phyloP scores from a whole-genome alignment of 2,888 invertebrate species.

The Tipula lateralis region DNA sequence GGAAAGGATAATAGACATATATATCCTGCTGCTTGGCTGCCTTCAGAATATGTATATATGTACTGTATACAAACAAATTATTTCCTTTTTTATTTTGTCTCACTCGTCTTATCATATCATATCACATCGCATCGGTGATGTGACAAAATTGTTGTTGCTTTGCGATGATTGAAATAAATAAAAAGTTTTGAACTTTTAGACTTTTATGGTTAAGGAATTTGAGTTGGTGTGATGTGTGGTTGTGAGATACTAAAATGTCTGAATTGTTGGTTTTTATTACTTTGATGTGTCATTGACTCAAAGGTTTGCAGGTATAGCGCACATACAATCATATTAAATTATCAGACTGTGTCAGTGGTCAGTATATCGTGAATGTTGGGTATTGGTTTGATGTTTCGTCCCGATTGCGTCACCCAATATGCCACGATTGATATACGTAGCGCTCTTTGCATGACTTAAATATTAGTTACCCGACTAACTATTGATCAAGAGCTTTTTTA shows the following conservation, averaged over 20 bases:
- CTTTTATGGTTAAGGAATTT: neutral
- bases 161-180: neutral
- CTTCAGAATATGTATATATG: neutral
- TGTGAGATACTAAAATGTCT: neutral
- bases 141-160: neutral
- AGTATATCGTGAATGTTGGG: no score
- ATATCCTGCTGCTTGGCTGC: neutral
- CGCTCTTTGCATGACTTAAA: no score
- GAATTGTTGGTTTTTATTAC: neutral
- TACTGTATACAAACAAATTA: constrained; percentile 24
- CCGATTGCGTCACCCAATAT: no score
- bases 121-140: neutral
- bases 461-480: no score
- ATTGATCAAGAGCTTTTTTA: no score
- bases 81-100: neutral
- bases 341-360: no score
- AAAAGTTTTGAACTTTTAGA: constrained; percentile 1
- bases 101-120: neutral
- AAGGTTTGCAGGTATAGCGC: no score
- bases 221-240: neutral
- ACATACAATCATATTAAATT: no score
- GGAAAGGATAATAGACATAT: neutral
- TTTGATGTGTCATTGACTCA: neutral
- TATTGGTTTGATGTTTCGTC: no score
- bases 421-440: no score